Conservation (phyloP, 2,888 invertebrate species). For the Rhagium mordax region DNA sequence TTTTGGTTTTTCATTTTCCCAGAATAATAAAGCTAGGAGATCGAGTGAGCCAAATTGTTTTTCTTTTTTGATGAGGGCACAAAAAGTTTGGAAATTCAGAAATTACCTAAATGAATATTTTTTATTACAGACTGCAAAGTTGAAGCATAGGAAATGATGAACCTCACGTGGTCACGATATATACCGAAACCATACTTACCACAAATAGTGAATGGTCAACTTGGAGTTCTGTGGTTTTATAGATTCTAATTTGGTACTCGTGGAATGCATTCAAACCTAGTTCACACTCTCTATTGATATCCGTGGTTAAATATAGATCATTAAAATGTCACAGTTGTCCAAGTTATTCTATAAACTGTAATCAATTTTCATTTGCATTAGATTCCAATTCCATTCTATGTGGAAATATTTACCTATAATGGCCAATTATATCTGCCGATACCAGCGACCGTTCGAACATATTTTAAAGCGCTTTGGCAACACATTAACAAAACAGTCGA, state of each 20-base stretch:
- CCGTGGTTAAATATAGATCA: constrained; percentile 29
- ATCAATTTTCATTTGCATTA: constrained; percentile 23
- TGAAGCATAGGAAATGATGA: neutral
- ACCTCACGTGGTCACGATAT: neutral
- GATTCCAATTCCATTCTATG: constrained; percentile 14
- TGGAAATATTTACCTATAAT: constrained; percentile 25
- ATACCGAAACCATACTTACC: neutral
- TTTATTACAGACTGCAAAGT: no score
- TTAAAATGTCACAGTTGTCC: constrained; percentile 22
- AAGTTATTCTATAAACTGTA: constrained; percentile 20
- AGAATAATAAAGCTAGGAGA: no score
- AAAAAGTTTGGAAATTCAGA: no score
- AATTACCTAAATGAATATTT: no score
- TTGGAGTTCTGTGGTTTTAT: constrained; percentile 20
- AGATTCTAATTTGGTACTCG: constrained; percentile 29
- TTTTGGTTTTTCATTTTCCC: no score
- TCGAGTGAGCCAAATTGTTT: no score
- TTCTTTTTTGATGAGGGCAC: no score
- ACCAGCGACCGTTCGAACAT: neutral
- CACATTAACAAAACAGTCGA: neutral
- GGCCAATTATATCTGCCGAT: constrained; percentile 9
- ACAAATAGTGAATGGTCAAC: neutral
- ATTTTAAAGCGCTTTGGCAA: neutral
- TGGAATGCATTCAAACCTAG: constrained; percentile 22
- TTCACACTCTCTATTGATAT: constrained; percentile 24